phyloP scores from a whole-genome alignment of 2,888 invertebrate species.

The Esperia sulphurella region DNA sequence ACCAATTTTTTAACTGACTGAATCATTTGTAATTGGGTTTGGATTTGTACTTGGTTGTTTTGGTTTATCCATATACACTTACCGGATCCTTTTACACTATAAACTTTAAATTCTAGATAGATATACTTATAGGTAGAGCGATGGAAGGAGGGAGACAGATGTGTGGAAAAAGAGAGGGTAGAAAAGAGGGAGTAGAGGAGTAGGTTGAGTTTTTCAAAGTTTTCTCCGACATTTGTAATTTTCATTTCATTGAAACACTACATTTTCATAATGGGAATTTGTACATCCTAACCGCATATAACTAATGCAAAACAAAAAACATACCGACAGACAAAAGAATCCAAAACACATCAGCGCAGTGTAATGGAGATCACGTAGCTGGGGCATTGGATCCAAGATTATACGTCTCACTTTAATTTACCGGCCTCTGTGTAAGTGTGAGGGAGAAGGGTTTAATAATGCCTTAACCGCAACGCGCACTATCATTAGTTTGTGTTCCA shows the following conservation, averaged over 20 bases:
- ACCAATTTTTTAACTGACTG: too few species aligned
- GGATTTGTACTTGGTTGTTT: too few species aligned
- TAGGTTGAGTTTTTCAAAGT: too few species aligned
- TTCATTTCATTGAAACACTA: too few species aligned
- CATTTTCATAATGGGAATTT: conserved; percentile 30
- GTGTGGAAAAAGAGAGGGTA: too few species aligned
- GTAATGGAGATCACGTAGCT: conserved; percentile 76
- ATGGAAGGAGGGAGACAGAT: too few species aligned
- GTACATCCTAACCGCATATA: conserved; percentile 46
- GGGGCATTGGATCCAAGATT: conserved; percentile 51
- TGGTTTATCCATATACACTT: too few species aligned
- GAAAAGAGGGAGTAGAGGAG: too few species aligned
- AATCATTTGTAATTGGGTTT: too few species aligned
- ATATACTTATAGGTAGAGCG: too few species aligned
- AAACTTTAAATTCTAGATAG: too few species aligned
- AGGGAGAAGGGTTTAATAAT: conserved; percentile 68
- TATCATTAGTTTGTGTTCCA: conserved; percentile 69
- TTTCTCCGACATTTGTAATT: not conserved
- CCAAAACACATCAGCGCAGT: conserved; percentile 61
- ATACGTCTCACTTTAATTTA: conserved; percentile 61
- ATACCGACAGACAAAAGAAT: conserved; percentile 62
- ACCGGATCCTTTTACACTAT: too few species aligned
- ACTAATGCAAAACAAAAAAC: conserved; percentile 57
- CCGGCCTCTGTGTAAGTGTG: conserved; percentile 39
- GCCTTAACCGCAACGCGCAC: conserved; percentile 65